phyloP scores from a whole-genome alignment of 2,113 vertebrate genomes.

The Rafetus swinhoei region DNA sequence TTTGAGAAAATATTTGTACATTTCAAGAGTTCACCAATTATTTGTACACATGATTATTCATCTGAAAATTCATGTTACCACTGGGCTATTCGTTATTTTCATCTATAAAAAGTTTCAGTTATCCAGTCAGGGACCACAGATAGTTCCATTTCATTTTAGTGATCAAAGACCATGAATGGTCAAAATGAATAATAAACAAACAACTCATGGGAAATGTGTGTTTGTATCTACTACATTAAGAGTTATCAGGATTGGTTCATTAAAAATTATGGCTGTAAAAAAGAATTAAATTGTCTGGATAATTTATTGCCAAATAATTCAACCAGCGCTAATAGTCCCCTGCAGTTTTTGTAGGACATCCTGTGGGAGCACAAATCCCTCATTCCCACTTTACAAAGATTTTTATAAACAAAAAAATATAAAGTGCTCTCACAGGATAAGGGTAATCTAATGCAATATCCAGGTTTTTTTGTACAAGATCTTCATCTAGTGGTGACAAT shows the following conservation, averaged over 20 bases:
- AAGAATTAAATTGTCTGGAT: neutral
- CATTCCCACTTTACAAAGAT: neutral
- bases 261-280: neutral
- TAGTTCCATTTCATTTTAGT: neutral
- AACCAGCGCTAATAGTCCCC: neutral
- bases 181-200: neutral
- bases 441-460: neutral
- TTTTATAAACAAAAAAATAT: neutral
- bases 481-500: neutral
- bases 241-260: neutral
- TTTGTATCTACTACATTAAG: neutral
- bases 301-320: neutral
- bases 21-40: neutral
- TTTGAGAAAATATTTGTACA: neutral
- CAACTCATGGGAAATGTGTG: neutral
- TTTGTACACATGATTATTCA: neutral
- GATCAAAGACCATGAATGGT: neutral
- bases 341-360: neutral
- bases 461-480: neutral
- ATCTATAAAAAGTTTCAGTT: neutral
- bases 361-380: neutral
- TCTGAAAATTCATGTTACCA: neutral
- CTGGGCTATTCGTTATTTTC: neutral
- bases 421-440: neutral
- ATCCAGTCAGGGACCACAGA: neutral